Percentiles rank a stretch among this genome's conserved stretches.
Conservation (phyloP, 1,140 invertebrate genomes). For the Melitaea cinxia region DNA sequence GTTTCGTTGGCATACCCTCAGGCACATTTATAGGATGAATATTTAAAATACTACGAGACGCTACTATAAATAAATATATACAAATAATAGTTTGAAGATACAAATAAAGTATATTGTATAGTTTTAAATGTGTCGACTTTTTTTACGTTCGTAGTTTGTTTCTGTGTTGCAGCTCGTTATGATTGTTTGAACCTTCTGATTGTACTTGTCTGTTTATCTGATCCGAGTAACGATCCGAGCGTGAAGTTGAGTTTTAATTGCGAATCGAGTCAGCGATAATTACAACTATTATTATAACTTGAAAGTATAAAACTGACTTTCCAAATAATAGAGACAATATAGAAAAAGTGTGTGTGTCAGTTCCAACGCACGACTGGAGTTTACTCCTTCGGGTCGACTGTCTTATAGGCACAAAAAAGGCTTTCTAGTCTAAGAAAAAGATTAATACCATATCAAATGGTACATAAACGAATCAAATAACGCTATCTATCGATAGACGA, state of each 20-base stretch:
- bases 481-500: no score
- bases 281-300: constrained; percentile 7
- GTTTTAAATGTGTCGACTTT: not conserved
- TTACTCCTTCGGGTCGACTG: no score
- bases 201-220: constrained; percentile 39
- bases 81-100: not conserved
- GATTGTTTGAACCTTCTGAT: constrained; percentile 43
- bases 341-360: no score
- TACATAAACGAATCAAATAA: no score
- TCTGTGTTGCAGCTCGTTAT: constrained; percentile 10
- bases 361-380: no score
- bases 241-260: constrained; percentile 49
- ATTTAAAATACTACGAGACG: not conserved
- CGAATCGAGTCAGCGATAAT: constrained; percentile 20
- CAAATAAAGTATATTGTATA: not conserved
- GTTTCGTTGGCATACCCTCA: not conserved
- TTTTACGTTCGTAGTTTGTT: not conserved
- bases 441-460: no score
- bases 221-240: constrained; percentile 42
- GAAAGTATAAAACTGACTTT: not conserved
- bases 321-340: not conserved
- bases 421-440: no score
- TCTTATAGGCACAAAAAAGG: no score
- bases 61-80: not conserved
- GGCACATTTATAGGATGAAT: not conserved